phyloP scores from a whole-genome alignment of 2,113 vertebrate genomes.

The Galemys pyrenaicus region DNA sequence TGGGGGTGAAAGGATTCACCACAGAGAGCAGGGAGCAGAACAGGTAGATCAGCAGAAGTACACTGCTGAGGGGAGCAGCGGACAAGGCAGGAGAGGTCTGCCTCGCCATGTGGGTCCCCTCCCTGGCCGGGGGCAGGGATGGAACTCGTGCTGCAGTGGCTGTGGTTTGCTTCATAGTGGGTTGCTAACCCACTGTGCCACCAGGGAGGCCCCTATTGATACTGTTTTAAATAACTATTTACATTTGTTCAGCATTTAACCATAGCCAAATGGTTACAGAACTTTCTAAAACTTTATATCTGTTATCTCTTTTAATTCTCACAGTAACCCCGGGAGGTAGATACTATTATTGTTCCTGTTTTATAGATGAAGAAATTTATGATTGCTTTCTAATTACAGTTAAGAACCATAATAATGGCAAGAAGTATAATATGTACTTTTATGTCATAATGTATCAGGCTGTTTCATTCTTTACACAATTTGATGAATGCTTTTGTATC shows the following conservation, averaged over 20 bases:
- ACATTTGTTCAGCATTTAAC: neutral
- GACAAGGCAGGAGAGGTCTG: too few relatives aligned
- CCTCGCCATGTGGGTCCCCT: too few relatives aligned
- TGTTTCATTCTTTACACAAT: neutral
- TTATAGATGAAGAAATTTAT: slow-evolving; percentile 6
- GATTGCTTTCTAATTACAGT: neutral
- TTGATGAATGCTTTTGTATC: neutral
- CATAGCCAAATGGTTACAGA: neutral
- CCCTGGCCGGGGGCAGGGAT: too few relatives aligned
- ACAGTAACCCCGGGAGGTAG: neutral
- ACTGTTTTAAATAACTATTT: slow-evolving; percentile 7
- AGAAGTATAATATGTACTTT: slow-evolving; percentile 41
- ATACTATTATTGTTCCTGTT: slow-evolving; percentile 6
- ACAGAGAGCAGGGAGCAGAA: too few relatives aligned
- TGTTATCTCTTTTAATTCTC: slow-evolving; percentile 22
- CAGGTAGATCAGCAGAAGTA: too few relatives aligned
- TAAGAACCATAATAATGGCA: neutral
- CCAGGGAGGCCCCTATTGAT: too few relatives aligned
- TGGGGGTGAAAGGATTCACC: too few relatives aligned
- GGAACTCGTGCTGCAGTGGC: too few relatives aligned
- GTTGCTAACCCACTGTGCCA: too few relatives aligned
- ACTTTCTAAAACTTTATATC: slow-evolving; percentile 49
- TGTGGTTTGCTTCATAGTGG: too few relatives aligned
- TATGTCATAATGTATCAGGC: neutral
- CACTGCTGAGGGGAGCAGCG: too few relatives aligned